Evolutionary conservation across 2,888 invertebrate species (phyloP).

Genomic region (Stratiomys singularior): DNA sequence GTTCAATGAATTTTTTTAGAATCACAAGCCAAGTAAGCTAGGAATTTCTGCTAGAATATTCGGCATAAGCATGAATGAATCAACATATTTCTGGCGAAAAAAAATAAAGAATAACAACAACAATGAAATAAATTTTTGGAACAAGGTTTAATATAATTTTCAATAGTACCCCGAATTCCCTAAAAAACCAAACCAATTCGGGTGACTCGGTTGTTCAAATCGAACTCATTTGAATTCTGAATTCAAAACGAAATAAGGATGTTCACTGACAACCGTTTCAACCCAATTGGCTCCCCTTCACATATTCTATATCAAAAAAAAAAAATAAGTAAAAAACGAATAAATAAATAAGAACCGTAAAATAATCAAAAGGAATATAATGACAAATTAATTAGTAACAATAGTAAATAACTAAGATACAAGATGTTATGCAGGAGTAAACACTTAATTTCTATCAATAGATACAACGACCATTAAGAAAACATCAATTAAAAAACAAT

Average conservation of each 20-base stretch:
- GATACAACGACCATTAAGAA: too few relatives aligned
- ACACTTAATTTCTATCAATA: too few relatives aligned
- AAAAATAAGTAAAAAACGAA: constrained; percentile 26
- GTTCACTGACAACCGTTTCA: neutral
- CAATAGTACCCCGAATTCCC: constrained; percentile 55
- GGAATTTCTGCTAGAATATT: constrained; percentile 28
- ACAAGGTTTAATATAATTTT: constrained; percentile 51
- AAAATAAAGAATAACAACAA: constrained; percentile 46
- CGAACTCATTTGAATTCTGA: neutral
- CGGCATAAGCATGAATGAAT: constrained; percentile 31
- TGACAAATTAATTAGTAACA: neutral
- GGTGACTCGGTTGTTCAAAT: too few relatives aligned
- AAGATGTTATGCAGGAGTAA: too few relatives aligned
- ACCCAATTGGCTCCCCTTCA: constrained; percentile 50
- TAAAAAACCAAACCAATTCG: constrained; percentile 54
- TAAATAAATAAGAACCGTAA: constrained; percentile 31
- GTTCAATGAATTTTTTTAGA: constrained; percentile 53
- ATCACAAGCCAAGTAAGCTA: neutral
- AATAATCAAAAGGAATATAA: constrained; percentile 19
- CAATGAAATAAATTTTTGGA: constrained; percentile 41
- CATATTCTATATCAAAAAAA: constrained; percentile 46
- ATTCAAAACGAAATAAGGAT: too few relatives aligned
- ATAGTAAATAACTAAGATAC: too few relatives aligned
- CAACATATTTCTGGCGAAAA: constrained; percentile 47
- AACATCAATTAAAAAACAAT: too few relatives aligned